These are phyloP conservation scores for Scaeva pyrastri DNA, from an alignment of 2,888 invertebrate species.

Conservation along the genomic window DNA sequence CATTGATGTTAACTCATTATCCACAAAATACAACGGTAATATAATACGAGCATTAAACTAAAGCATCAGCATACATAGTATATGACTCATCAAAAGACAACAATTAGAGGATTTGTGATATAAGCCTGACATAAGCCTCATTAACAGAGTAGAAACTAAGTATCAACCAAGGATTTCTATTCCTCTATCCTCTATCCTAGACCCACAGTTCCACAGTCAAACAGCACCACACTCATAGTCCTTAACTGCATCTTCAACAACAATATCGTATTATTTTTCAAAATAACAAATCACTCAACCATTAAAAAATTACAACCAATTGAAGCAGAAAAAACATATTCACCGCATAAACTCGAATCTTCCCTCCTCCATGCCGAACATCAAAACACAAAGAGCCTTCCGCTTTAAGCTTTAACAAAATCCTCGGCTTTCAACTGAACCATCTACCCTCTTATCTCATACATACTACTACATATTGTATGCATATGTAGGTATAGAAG, in stretches of 20 bases:
- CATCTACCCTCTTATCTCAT: slow-evolving; percentile 19
- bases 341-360: slow-evolving; percentile 10
- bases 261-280: slow-evolving; percentile 23
- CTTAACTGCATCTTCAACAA: too few species aligned
- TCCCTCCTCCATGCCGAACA: slow-evolving; percentile 30
- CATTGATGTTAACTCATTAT: too few species aligned
- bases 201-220: too few species aligned
- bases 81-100: slow-evolving; percentile 11
- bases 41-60: too few species aligned
- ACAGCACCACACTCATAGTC: too few species aligned
- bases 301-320: slow-evolving; percentile 70
- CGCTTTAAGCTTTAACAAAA: slow-evolving; percentile 47
- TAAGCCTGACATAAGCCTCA: slow-evolving; percentile 6
- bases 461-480: too few species aligned
- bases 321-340: slow-evolving; percentile 66
- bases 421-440: background rate
- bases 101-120: background rate
- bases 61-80: background rate
- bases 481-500: too few species aligned
- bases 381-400: slow-evolving; percentile 46
- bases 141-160: slow-evolving; percentile 17
- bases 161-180: background rate
- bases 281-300: slow-evolving; percentile 71
- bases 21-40: too few species aligned
- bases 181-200: too few species aligned